phyloP scores from a whole-genome alignment of 2,113 vertebrate genomes.

The Dinomys branickii region DNA sequence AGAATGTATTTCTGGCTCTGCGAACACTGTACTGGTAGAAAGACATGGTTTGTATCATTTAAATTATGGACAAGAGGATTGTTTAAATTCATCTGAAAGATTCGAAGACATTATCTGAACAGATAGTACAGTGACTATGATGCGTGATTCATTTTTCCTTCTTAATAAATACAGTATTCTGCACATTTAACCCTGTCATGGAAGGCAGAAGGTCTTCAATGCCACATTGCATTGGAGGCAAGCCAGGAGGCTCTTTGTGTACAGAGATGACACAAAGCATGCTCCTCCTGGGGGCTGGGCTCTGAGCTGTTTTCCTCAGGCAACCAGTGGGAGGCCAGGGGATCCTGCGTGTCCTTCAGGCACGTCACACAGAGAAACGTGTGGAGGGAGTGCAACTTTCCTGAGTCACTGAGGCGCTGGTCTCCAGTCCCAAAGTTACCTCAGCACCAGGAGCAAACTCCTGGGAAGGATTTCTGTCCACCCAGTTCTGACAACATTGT shows the following conservation, averaged over 20 bases:
- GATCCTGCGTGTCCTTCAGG: rapidly evolving
- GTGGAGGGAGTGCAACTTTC: no score
- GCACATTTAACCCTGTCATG: background rate
- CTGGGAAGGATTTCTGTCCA: background rate
- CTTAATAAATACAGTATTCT: background rate
- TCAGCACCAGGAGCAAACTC: background rate
- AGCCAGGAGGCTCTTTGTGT: background rate
- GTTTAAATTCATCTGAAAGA: background rate
- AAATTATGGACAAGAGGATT: background rate
- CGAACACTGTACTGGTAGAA: no score
- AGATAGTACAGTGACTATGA: background rate
- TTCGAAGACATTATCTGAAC: background rate
- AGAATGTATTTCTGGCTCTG: background rate
- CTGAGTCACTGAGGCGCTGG: background rate
- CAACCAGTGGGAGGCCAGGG: background rate
- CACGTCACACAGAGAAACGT: background rate
- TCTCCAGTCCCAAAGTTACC: background rate
- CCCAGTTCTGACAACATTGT: background rate
- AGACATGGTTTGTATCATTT: background rate
- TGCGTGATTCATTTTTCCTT: background rate
- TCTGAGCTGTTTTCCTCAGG: background rate
- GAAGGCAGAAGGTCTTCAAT: background rate
- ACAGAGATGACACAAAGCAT: background rate
- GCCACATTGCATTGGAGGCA: background rate
- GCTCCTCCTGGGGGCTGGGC: rapidly evolving